Evolutionary conservation across 2,888 invertebrate genomes (phyloP).

Genomic region (Protodeltote pygarga): DNA sequence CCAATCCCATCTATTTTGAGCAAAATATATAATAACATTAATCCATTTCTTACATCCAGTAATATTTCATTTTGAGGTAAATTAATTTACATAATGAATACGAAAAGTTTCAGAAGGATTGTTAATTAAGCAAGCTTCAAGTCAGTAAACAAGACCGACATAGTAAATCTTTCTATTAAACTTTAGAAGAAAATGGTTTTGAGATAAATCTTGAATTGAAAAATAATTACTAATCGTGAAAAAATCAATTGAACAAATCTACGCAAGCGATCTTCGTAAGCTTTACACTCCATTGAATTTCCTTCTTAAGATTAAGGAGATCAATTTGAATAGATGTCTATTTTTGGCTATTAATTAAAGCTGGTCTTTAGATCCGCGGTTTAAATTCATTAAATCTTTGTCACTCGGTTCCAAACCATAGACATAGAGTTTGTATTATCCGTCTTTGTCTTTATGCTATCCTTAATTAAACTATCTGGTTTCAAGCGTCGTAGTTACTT

Average conservation of each 20-base stretch:
- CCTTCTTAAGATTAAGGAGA: constrained; percentile 10
- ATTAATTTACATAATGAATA: constrained; percentile 38
- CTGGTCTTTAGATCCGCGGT: constrained; percentile 17
- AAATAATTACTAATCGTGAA: constrained; percentile 12
- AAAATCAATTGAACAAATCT: constrained; percentile 15
- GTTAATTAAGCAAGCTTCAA: constrained; percentile 39
- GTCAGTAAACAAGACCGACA: constrained; percentile 18
- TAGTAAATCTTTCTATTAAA: constrained; percentile 32
- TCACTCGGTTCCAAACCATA: constrained; percentile 29
- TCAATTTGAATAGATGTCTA: constrained; percentile 18
- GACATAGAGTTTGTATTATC: constrained; percentile 20
- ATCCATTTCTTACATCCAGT: background rate
- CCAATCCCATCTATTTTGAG: too few species aligned
- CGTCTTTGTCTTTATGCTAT: constrained; percentile 28
- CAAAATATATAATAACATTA: too few species aligned
- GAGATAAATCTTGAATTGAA: constrained; percentile 9
- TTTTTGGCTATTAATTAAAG: constrained; percentile 37
- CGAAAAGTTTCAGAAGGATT: constrained; percentile 27
- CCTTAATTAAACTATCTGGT: constrained; percentile 31
- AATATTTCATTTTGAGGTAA: constrained; percentile 16
- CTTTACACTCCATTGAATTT: constrained; percentile 16
- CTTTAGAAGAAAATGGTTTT: too few species aligned
- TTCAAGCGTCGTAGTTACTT: constrained; percentile 15
- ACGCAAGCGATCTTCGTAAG: background rate
- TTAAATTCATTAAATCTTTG: constrained; percentile 37